Conservation (phyloP, 2,888 invertebrate genomes). For the Lithodes maja region DNA sequence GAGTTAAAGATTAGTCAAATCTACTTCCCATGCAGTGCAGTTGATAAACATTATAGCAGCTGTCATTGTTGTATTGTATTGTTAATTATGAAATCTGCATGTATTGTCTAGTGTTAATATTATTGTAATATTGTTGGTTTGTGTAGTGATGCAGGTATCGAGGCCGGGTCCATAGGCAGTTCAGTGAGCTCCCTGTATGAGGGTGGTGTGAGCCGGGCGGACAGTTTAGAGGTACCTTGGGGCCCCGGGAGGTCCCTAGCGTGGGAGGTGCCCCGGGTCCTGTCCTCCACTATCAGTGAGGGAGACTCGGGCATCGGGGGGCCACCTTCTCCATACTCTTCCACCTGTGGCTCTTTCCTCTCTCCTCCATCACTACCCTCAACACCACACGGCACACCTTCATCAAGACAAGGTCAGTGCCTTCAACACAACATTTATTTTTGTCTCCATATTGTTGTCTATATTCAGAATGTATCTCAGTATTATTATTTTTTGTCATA, state of each 20-base stretch:
- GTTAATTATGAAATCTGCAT: too few relatives aligned
- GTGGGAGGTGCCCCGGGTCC: conserved; percentile 14
- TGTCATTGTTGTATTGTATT: too few relatives aligned
- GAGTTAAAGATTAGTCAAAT: too few relatives aligned
- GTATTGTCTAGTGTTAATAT: too few relatives aligned
- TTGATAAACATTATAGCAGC: too few relatives aligned
- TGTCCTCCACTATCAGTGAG: conserved; percentile 59
- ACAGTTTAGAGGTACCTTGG: conserved; percentile 45
- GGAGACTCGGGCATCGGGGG: conserved; percentile 69
- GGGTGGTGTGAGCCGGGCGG: background rate
- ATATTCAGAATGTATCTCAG: too few relatives aligned
- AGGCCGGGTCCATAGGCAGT: conserved; percentile 60
- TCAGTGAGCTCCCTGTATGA: conserved; percentile 57
- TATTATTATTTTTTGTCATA: too few relatives aligned
- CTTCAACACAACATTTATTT: background rate
- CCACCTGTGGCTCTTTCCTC: conserved; percentile 60
- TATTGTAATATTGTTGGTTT: too few relatives aligned
- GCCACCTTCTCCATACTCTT: conserved; percentile 60
- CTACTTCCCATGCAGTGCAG: too few relatives aligned
- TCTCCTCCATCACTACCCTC: conserved; percentile 55
- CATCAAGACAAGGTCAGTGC: conserved; percentile 59
- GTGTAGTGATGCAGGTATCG: conserved; percentile 56
- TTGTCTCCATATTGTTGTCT: too few relatives aligned
- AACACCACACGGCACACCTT: conserved; percentile 62
- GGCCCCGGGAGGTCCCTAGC: conserved; percentile 26